Evolutionary conservation across 2,888 invertebrate genomes (phyloP).

Genomic region (Pristionchus fissidentatus): DNA sequence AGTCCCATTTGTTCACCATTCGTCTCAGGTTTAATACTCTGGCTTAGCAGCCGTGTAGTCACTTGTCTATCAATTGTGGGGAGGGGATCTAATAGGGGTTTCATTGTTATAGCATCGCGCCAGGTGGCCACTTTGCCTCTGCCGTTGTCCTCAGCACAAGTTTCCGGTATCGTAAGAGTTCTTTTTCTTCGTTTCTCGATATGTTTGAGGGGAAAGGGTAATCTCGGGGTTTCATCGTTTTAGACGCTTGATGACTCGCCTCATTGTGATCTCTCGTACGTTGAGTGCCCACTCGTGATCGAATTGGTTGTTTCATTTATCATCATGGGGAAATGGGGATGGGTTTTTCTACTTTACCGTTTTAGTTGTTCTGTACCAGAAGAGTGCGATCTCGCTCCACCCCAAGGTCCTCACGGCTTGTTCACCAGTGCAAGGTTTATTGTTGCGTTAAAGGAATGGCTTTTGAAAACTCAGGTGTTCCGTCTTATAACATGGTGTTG

Average conservation of each 20-base stretch:
- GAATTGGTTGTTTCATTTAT: slow-evolving; percentile 43
- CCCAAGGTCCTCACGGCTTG: slow-evolving; percentile 47
- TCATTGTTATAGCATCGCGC: slow-evolving; percentile 41
- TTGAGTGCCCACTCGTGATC: slow-evolving; percentile 13
- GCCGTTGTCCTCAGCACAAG: slow-evolving; percentile 42
- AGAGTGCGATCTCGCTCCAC: slow-evolving; percentile 16
- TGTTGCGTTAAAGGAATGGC: slow-evolving; percentile 50
- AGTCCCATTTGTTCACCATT: slow-evolving; percentile 26
- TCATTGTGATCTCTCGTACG: slow-evolving; percentile 38
- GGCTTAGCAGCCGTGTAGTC: neutral
- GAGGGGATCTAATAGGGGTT: slow-evolving; percentile 36
- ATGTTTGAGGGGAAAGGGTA: slow-evolving; percentile 16
- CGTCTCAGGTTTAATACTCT: slow-evolving; percentile 36
- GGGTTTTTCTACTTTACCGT: slow-evolving; percentile 20
- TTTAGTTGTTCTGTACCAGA: slow-evolving; percentile 37
- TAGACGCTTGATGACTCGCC: slow-evolving; percentile 1
- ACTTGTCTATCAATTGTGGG: slow-evolving; percentile 1
- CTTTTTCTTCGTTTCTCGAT: slow-evolving; percentile 18
- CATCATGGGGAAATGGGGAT: neutral
- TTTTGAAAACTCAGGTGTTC: slow-evolving; percentile 46
- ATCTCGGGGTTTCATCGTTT: slow-evolving; percentile 28
- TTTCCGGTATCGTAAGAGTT: slow-evolving; percentile 25
- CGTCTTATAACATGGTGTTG: slow-evolving; percentile 49
- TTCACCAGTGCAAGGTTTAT: slow-evolving; percentile 50
- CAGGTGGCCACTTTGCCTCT: slow-evolving; percentile 29